A percentile compares a stretch with the other conserved stretches of the same genome.
Conservation (phyloP, 2,797 vertebrate genomes). For the Eulemur coronatus region DNA sequence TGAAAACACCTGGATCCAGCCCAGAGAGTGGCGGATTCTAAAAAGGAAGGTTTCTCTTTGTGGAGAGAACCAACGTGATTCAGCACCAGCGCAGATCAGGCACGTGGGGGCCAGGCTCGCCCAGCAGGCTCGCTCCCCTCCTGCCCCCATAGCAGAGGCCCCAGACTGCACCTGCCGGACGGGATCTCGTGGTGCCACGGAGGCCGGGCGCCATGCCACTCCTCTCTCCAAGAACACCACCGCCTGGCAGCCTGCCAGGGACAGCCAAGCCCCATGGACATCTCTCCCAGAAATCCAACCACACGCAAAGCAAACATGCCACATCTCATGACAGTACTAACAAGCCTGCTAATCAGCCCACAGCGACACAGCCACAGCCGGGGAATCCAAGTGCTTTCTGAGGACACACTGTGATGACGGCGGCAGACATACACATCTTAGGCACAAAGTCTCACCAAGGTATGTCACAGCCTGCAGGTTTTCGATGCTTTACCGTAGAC, state of each 20-base stretch:
- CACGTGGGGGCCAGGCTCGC: background rate
- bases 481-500: background rate
- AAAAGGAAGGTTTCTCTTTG: slow-evolving; percentile 45
- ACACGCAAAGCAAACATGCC: background rate
- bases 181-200: slow-evolving; percentile 30
- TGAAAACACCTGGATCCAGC: background rate
- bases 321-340: background rate
- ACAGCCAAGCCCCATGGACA: background rate
- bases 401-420: background rate
- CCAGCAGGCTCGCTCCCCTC: background rate
- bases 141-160: background rate
- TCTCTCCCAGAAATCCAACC: slow-evolving; percentile 39
- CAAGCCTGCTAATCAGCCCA: background rate
- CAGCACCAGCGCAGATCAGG: background rate
- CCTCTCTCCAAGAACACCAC: slow-evolving; percentile 72
- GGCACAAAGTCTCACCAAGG: background rate
- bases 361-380: background rate
- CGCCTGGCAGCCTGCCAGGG: slow-evolving; percentile 43
- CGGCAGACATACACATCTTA: background rate
- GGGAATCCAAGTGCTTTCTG: background rate
- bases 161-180: slow-evolving; percentile 38
- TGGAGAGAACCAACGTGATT: background rate
- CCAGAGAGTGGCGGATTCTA: background rate
- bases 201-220: slow-evolving; percentile 50
- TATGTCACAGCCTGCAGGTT: background rate